Evolutionary conservation across 2,797 vertebrate genomes (phyloP), one percentile per base, ranked within the genome.

Genomic region (Enteromius paludinosus): DNA sequence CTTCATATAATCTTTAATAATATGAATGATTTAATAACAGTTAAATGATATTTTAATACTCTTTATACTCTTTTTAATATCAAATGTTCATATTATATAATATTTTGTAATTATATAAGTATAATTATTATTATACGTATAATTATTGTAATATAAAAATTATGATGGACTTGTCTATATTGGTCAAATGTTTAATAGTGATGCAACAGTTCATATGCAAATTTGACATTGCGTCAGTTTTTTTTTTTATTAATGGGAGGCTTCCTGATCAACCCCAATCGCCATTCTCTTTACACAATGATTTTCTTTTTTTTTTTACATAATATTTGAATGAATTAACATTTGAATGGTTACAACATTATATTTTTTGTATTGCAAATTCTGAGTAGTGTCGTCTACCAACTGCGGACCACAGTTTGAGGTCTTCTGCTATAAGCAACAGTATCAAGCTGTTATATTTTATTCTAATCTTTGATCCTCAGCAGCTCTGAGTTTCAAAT

Each of bases 401-500:
- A 81, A 15, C 25, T 18, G 69, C 28, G n/a, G 45, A 30, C 12
- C 59, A 43, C n/a, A 59, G 64, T 77, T 69, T 83, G 73, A 49
- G 45, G 77, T 59, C 18, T 25, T 35, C 28, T 47, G 41, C 33
- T 59, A 30, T 17, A 62, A 62, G 56, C 72, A 83, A 47, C 61
- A 61, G 75, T 28, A 70, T 17, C 54, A 71, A 75, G 28, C 28
- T 65, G 11, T 56, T 65, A 38, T 61, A 43, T 68, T 62, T 68
- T 25, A 75, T 83, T 83, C 69, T 78, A 85, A 85, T 86, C 83
- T 88, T 86, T 86, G 83, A 88, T 86, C 77, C 33, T 80, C 47
- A 45, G 43, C 56, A 78, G 38, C 61, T 72, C 68, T 23, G 70
- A 82, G 79, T 69, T 82, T 85, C 52, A 73, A 74, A 65, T 66